Evolutionary conservation across 2,888 invertebrate genomes (phyloP).

Genomic region (Cheilosia vernalis): DNA sequence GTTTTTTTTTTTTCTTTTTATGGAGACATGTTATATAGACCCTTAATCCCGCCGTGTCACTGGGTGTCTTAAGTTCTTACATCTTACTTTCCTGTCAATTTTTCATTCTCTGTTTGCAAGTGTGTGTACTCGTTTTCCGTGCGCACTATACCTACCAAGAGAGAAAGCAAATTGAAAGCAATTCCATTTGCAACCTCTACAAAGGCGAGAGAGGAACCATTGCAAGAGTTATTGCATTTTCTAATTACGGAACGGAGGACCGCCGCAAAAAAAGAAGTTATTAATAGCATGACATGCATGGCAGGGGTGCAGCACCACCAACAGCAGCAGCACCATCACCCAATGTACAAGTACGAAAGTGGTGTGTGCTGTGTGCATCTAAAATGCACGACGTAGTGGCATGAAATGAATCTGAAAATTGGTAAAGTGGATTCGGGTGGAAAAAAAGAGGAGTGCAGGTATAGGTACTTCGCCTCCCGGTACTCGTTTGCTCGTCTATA

Average conservation of each 20-base stretch:
- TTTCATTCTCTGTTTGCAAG: constrained; percentile 9
- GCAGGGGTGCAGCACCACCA: constrained; percentile 46
- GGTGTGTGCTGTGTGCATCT: constrained; percentile 40
- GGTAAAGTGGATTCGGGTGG: constrained; percentile 60
- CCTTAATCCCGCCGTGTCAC: constrained; percentile 44
- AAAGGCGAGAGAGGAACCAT: constrained; percentile 48
- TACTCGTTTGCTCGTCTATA: constrained; percentile 11
- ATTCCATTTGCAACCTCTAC: constrained; percentile 65
- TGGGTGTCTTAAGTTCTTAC: constrained; percentile 45
- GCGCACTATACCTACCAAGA: neutral
- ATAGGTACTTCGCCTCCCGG: neutral
- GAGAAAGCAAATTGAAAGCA: constrained; percentile 62
- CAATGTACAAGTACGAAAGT: neutral
- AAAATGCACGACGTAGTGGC: constrained; percentile 62
- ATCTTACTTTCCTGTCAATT: constrained; percentile 42
- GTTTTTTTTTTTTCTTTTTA: constrained; percentile 30
- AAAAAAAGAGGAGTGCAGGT: constrained; percentile 2
- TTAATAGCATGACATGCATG: constrained; percentile 71
- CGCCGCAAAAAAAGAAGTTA: constrained; percentile 60
- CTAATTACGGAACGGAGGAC: constrained; percentile 69
- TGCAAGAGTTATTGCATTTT: constrained; percentile 70
- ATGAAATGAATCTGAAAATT: constrained; percentile 73
- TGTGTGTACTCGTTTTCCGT: neutral
- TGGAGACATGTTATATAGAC: constrained; percentile 36
- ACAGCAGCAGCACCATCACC: neutral